Evolutionary conservation across 2,113 vertebrate genomes (phyloP), one percentile per base, ranked within the genome.

Genomic region (Elephantulus edwardii): DNA sequence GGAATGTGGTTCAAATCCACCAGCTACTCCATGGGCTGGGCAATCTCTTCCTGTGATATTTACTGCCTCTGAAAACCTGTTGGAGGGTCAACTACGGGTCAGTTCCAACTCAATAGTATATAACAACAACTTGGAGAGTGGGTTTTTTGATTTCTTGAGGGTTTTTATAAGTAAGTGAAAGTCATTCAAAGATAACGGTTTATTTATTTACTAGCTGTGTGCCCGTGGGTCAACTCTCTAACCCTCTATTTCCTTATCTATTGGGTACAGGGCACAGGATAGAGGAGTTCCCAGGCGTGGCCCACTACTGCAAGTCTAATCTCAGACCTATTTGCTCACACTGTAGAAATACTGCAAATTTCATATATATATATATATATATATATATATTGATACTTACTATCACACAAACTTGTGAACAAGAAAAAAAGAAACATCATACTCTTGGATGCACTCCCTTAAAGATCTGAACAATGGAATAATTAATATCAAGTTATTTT

Each of bases 221-320:
- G 56, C 54, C n/a, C 56, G 60, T 40, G 16, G 50, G 22, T 38
- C 50, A 90, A 84, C 42, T 26, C 48, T 52, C 42, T 35, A 60
- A 24, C 22, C 16, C 8, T 20, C 42, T 35, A 13, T 62, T 88
- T 76, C 64, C 62, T 93, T 95, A 95, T 91, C 92, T 93, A 0
- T 2, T 40, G 44, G 72, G 38, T 33, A 6, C 46, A 83, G 20
- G 6, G 1, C 71, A 82, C 13, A n/a, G 20, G 22, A 42, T 6
- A 54, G 76, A 83, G 77, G 87, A 62, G 35, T 81, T 84, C 33
- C 78, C 46, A 40, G 4, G 62, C 46, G 68, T 10, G 71, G 62
- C 68, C 58, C 35, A 33, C 13, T 4, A 88, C 75, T 54, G 22
- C 35, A 16, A 13, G 1, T 35, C 84, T 88, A 90, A 83, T 93